Evolutionary conservation across 2,797 vertebrate genomes (phyloP).

Genomic region (Cichlasoma orientale): DNA sequence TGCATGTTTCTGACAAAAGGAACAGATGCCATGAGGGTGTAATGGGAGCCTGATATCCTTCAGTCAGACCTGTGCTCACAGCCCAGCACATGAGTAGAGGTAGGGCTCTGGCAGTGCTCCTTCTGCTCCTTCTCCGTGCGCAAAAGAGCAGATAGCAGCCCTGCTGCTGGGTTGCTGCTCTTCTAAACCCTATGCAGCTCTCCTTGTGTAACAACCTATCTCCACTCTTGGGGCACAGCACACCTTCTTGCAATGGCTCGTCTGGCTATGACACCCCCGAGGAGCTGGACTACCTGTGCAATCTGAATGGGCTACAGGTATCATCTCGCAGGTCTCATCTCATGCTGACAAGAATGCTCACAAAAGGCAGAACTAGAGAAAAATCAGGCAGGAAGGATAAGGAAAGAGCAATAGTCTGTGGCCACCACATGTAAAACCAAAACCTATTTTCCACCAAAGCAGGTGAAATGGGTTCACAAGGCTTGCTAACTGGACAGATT

Average conservation of each 20-base stretch:
- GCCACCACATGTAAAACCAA: neutral
- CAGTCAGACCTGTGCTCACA: neutral
- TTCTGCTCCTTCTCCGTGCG: neutral
- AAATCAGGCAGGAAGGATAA: neutral
- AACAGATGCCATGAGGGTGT: neutral
- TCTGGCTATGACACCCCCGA: no score
- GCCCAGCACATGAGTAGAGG: neutral
- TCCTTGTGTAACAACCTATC: neutral
- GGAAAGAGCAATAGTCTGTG: neutral
- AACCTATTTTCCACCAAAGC: neutral
- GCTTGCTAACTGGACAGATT: neutral
- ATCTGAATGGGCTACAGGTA: neutral
- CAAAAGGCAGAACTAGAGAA: neutral
- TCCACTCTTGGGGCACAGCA: no score
- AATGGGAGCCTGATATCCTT: neutral
- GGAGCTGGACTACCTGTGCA: neutral
- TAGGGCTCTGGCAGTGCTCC: neutral
- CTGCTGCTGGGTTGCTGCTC: neutral
- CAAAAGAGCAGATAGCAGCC: neutral
- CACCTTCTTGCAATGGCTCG: neutral
- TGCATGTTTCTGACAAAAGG: neutral
- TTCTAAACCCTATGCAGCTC: neutral
- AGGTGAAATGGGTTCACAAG: neutral
- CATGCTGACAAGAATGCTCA: neutral
- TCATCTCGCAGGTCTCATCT: no score